Percentiles rank a stretch among this genome's conserved stretches.
phyloP scores from a whole-genome alignment of 1,140 invertebrate genomes.

The Bombus cullumanus region DNA sequence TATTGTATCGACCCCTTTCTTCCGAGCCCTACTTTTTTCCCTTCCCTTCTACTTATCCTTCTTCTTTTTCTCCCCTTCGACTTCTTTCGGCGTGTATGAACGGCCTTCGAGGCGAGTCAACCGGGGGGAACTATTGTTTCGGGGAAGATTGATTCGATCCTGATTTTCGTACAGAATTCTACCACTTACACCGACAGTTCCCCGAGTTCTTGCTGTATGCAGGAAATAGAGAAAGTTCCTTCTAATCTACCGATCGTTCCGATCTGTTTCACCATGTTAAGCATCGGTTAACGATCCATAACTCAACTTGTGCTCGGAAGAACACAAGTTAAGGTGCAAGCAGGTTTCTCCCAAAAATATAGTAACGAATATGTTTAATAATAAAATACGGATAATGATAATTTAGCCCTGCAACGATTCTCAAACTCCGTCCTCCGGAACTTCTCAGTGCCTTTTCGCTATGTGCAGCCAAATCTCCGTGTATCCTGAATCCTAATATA shows the following conservation, averaged over 20 bases:
- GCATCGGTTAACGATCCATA: neutral
- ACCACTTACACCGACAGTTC: neutral
- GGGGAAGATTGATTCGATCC: slow-evolving; percentile 30
- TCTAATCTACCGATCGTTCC: neutral
- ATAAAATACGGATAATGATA: no score
- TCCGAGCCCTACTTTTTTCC: neutral
- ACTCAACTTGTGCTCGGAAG: neutral
- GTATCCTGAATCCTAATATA: neutral
- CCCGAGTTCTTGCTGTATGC: neutral
- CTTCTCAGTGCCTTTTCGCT: no score
- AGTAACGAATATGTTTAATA: no score
- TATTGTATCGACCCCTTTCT: slow-evolving; percentile 33
- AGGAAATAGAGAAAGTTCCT: neutral
- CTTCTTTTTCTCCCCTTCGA: no score
- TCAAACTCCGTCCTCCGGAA: no score
- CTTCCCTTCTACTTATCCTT: neutral
- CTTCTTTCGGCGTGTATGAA: slow-evolving; percentile 18
- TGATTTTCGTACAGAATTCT: neutral
- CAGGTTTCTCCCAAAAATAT: neutral
- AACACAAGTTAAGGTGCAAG: no score
- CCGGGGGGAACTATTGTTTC: slow-evolving; percentile 8
- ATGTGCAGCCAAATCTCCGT: neutral
- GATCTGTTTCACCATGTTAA: neutral
- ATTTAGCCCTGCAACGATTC: neutral
- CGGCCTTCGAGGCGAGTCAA: neutral